A percentile compares a stretch with the other conserved stretches of the same genome.
Conservation (phyloP, 2,888 invertebrate genomes). For the Sycophila texana region DNA sequence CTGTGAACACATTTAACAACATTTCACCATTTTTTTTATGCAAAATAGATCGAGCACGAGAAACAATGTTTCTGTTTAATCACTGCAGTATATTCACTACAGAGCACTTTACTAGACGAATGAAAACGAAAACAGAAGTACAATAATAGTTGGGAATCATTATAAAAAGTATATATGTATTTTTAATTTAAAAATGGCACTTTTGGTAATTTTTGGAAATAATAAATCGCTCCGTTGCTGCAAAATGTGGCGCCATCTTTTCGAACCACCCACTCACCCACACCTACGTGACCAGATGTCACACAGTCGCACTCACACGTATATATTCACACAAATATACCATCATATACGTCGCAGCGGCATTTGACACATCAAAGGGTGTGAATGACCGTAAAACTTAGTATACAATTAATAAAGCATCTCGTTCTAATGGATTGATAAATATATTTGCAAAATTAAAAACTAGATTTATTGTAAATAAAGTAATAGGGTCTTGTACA, state of each 20-base stretch:
- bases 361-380: slow-evolving; percentile 32
- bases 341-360: background rate
- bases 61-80: no score
- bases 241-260: slow-evolving; percentile 32
- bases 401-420: background rate
- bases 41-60: no score
- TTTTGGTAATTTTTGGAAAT: slow-evolving; percentile 3
- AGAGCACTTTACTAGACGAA: no score
- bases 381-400: slow-evolving; percentile 7
- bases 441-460: background rate
- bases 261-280: background rate
- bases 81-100: no score
- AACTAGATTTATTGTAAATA: slow-evolving; percentile 27
- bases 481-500: slow-evolving; percentile 1
- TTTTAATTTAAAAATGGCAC: background rate
- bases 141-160: no score
- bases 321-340: background rate
- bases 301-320: background rate
- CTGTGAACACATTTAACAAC: no score
- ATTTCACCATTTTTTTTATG: no score
- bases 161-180: no score
- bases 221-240: background rate
- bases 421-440: background rate
- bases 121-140: no score
- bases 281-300: no score